Evolutionary conservation across 2,113 vertebrate genomes (phyloP).

Genomic region (Eulemur rufifrons): DNA sequence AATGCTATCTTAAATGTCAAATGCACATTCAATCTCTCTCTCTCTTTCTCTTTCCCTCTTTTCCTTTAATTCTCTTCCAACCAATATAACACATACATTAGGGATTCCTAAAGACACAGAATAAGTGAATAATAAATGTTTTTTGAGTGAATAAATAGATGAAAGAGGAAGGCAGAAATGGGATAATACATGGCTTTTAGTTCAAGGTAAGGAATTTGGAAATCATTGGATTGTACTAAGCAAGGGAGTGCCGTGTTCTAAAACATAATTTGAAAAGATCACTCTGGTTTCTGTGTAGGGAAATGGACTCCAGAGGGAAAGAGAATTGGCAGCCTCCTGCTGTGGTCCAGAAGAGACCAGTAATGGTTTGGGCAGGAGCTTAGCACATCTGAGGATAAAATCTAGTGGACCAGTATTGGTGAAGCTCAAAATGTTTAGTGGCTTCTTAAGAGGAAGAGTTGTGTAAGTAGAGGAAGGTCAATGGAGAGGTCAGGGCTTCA

Average conservation of each 20-base stretch:
- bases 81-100: background rate
- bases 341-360: background rate
- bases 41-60: accelerated
- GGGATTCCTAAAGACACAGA: background rate
- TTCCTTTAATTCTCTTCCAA: background rate
- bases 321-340: background rate
- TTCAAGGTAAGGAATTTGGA: background rate
- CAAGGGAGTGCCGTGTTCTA: background rate
- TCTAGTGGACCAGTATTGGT: background rate
- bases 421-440: background rate
- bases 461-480: background rate
- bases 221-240: background rate
- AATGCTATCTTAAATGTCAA: background rate
- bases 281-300: background rate
- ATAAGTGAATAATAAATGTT: background rate
- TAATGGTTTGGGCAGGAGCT: background rate
- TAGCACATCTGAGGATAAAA: background rate
- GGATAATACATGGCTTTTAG: background rate
- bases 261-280: background rate
- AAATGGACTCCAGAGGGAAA: background rate
- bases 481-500: background rate
- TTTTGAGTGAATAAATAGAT: background rate
- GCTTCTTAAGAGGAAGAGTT: background rate
- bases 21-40: background rate
- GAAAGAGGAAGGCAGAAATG: background rate